Evolutionary conservation across 2,113 vertebrate species (phyloP), one percentile per base, ranked within the genome.

Genomic region (Ictidomys tridecemlineatus): DNA sequence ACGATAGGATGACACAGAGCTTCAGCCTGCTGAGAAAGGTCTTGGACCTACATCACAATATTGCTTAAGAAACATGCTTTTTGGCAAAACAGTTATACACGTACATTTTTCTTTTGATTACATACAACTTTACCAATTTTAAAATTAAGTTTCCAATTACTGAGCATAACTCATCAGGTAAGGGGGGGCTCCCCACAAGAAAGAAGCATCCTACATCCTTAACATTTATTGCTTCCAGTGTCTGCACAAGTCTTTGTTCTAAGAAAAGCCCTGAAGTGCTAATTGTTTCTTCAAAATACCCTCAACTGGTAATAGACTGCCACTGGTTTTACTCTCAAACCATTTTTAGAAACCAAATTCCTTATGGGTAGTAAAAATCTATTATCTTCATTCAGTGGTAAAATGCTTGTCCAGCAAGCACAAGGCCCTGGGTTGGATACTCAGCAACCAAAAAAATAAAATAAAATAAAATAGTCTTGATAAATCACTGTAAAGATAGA

Each of bases 121-220:
- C 58, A 72, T 58, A 79, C 67, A 58, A 17, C 39, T 92, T 92
- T 34, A 69, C 3, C 32, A 82, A 78, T 84, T 84, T 94, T 37
- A 70, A 86, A 92, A 80, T 74, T 91, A 89, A 89, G 28, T 91
- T 96, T 65, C 73, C 14, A 95, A 78, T 87, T 87, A 93, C 22
- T 51, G 53, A 92, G 12, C 61, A 61, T 63, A 92, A 78, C 45
- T 58, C 28, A 94, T 84, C 89, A 88, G 86, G 80, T 63, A 89
- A 93, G 69, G 6, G 51, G 28, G 28, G 39, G 51, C 34, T 91
- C 77, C 48, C 56, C 65, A 77, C 2, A 42, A 87, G 73, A 96
- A 94, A 87, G 73, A 96, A 94, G 88, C n/a, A 91, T 51, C 53
- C 20, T 88, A 61, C 30, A 73, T 87, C 39, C 72, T 86, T 63